A percentile compares a stretch with the other conserved stretches of the same genome.
phyloP scores from a whole-genome alignment of 2,888 invertebrate genomes.

The Leptothorax acervorum region DNA sequence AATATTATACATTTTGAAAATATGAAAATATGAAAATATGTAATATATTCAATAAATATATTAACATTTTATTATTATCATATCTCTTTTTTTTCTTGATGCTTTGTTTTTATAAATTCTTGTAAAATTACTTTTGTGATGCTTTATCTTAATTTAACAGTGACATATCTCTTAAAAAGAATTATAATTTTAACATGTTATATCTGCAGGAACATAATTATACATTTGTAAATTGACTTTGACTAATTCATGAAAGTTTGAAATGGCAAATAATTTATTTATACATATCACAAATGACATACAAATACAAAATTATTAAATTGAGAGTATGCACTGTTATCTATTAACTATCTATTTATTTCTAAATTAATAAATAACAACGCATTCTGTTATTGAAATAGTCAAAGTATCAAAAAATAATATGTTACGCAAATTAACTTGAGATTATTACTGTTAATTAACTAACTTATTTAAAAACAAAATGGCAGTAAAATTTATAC shows the following conservation, averaged over 20 bases:
- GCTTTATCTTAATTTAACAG: background rate
- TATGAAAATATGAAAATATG: background rate
- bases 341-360: constrained; percentile 24
- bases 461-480: background rate
- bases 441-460: background rate
- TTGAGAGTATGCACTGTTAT: background rate
- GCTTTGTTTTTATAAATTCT: background rate
- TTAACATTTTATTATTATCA: background rate
- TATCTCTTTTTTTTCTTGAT: background rate
- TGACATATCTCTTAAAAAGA: background rate
- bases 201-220: background rate
- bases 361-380: constrained; percentile 18
- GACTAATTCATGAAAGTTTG: background rate
- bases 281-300: background rate
- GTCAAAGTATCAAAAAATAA: background rate
- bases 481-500: background rate
- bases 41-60: background rate
- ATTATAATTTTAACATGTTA: background rate
- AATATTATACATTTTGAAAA: background rate
- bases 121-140: background rate
- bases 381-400: background rate
- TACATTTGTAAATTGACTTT: background rate
- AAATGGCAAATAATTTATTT: constrained; percentile 18
- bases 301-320: constrained; percentile 21
- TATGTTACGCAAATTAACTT: background rate